Conservation (phyloP, 2,888 invertebrate genomes). For the Selenia dentaria region DNA sequence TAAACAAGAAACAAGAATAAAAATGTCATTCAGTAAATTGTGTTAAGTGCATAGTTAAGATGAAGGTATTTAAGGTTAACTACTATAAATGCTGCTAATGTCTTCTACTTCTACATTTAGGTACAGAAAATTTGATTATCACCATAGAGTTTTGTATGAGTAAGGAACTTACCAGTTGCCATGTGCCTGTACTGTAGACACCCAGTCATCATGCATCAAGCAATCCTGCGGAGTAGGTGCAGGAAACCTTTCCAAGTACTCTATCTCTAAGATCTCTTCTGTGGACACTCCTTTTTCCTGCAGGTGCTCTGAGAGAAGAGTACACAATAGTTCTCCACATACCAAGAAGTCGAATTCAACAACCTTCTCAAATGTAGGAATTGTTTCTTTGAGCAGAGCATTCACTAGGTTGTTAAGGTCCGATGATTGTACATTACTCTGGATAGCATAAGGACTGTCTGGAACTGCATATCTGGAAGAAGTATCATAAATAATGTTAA, state of each 20-base stretch:
- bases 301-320: slow-evolving; percentile 89
- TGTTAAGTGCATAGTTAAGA: too few species aligned
- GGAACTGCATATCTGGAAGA: slow-evolving; percentile 92
- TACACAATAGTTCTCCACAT: slow-evolving; percentile 91
- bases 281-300: slow-evolving; percentile 90
- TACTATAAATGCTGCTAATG: too few species aligned
- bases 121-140: too few species aligned
- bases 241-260: slow-evolving; percentile 95
- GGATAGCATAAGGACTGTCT: slow-evolving; percentile 93
- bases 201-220: slow-evolving; percentile 98
- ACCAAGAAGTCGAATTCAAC: slow-evolving; percentile 95
- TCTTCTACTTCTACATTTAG: too few species aligned
- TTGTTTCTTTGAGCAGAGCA: slow-evolving; percentile 88
- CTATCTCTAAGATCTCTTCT: slow-evolving; percentile 94
- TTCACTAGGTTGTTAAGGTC: slow-evolving; percentile 93
- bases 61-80: too few species aligned
- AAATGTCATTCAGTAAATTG: too few species aligned
- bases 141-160: too few species aligned
- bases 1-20: too few species aligned
- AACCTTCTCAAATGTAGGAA: slow-evolving; percentile 56
- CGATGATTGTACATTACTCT: slow-evolving; percentile 87
- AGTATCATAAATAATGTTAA: too few species aligned
- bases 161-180: slow-evolving; percentile 85
- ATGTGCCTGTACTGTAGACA: slow-evolving; percentile 91
- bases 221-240: slow-evolving; percentile 97